A percentile compares a stretch with the other conserved stretches of the same genome.
These are phyloP conservation scores for Operophtera brumata DNA, from an alignment of 2,888 invertebrate genomes.

Conservation along the genomic window DNA sequence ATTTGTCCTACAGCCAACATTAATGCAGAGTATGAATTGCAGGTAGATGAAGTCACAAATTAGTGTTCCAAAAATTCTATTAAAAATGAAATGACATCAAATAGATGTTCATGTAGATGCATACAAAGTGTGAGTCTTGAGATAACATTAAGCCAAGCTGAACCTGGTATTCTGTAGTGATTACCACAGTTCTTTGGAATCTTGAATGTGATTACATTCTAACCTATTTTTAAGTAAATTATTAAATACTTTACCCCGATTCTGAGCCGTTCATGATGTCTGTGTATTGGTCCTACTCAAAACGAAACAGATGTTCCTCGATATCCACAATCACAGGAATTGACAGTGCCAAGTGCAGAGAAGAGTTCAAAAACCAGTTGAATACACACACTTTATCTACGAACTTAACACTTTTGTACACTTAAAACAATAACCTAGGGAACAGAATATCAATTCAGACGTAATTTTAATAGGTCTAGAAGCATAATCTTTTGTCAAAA, in stretches of 20 bases:
- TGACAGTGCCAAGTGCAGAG: conserved; percentile 56
- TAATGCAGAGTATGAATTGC: no score
- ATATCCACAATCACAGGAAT: conserved; percentile 50
- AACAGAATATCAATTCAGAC: conserved; percentile 61
- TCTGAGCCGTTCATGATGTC: conserved; percentile 87
- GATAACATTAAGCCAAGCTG: no score
- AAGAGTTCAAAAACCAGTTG: conserved; percentile 48
- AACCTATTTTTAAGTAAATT: conserved; percentile 21
- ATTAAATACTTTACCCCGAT: conserved; percentile 83
- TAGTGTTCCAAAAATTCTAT: no score
- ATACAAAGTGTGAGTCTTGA: no score
- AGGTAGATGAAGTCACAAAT: no score
- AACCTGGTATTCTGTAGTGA: no score
- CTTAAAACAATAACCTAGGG: conserved; percentile 61
- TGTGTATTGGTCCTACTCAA: conserved; percentile 41
- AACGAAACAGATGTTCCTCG: conserved; percentile 46
- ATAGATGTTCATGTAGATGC: no score
- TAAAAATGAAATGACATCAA: no score
- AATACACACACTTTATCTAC: conserved; percentile 53
- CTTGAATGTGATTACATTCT: conserved; percentile 10
- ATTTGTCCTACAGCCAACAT: no score
- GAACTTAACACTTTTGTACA: conserved; percentile 60
- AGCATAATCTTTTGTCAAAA: conserved; percentile 75
- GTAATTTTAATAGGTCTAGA: conserved; percentile 55
- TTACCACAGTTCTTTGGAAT: background rate